phyloP scores from a whole-genome alignment of 37 sponge, comb jelly and placozoan species.

The Eunapius fragilis region DNA sequence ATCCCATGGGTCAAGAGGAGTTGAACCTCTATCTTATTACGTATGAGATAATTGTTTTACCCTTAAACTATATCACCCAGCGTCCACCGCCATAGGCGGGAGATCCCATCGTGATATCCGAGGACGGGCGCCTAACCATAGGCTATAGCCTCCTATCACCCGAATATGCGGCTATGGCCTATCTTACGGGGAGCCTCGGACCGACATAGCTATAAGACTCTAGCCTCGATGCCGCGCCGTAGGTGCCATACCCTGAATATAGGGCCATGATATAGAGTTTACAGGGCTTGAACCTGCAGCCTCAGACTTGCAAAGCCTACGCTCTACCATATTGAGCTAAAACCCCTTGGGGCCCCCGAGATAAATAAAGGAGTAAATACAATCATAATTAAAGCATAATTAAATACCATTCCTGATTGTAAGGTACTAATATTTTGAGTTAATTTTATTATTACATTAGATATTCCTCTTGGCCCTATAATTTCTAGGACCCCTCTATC shows the following conservation, averaged over 20 bases:
- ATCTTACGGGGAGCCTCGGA: no score
- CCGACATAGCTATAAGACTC: no score
- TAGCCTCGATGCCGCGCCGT: no score
- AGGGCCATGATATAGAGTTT: constrained; percentile 19
- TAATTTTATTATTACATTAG: constrained; percentile 32
- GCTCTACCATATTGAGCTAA: constrained; percentile 70
- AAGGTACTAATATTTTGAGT: constrained; percentile 63
- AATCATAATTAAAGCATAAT: constrained; percentile 74
- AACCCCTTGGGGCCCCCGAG: constrained; percentile 31
- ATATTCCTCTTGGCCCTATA: constrained; percentile 60
- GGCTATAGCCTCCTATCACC: no score
- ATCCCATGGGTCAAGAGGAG: constrained; percentile 25
- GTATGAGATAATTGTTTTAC: not conserved
- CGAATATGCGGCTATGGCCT: no score
- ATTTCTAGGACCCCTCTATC: constrained; percentile 75
- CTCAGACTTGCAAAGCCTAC: constrained; percentile 57
- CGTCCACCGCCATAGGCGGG: no score
- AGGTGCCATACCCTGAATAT: no score
- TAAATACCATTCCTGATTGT: constrained; percentile 76
- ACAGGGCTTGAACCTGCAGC: constrained; percentile 57
- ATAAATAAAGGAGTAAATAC: constrained; percentile 60
- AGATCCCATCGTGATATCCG: no score
- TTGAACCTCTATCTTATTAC: constrained; percentile 50
- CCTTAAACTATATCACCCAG: no score
- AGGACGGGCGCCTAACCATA: no score